Evolutionary conservation across 2,113 vertebrate genomes (phyloP), one percentile per base, ranked within the genome.

Genomic region (Perca flavescens): DNA sequence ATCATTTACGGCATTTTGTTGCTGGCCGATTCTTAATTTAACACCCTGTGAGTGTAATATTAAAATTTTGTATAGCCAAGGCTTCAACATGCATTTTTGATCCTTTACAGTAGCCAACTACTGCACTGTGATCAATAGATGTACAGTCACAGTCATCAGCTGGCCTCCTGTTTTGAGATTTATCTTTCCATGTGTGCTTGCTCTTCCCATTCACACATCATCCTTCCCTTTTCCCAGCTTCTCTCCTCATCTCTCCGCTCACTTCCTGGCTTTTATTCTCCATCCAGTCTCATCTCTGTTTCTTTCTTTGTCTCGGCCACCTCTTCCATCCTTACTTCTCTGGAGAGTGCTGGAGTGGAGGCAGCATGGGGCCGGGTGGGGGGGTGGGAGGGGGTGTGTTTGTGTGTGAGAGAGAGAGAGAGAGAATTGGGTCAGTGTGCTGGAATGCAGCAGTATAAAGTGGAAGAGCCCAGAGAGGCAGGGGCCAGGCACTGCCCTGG

Each of bases 341-440:
- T 25, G 12, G 53, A 58, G 71, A 82, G 65, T 46, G 69, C 22
- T 6, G 16, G 21, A 80, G 65, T 7, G 22, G 46, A 68, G 50
- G 76, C 52, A 25, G 25, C 25, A 25, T 25, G 25, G 25, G 25
- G 25, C 25, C 25, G 25, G 25, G 25, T 25, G 25, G 25, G 25
- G 25, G 25, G n/a, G n/a, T n/a, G n/a, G n/a, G n/a, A n/a, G n/a
- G n/a, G 25, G 25, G 25, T 25, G 56, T 64, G 40, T 56, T 56
- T 56, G 72, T 68, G n/a, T 65, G 22, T 7, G 61, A 22, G 61
- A 49, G 40, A 53, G 62, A 17, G 47, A 36, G 58, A n/a, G 67
- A 22, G 19, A 70, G 90, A 93, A 93, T 52, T 90, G 88, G 93
- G 90, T 93, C 92, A 93, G 82, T 91, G 83, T 88, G 88, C 88